Evolutionary conservation across 1,140 invertebrate species (phyloP).

Genomic region (Anadara kagoshimensis): DNA sequence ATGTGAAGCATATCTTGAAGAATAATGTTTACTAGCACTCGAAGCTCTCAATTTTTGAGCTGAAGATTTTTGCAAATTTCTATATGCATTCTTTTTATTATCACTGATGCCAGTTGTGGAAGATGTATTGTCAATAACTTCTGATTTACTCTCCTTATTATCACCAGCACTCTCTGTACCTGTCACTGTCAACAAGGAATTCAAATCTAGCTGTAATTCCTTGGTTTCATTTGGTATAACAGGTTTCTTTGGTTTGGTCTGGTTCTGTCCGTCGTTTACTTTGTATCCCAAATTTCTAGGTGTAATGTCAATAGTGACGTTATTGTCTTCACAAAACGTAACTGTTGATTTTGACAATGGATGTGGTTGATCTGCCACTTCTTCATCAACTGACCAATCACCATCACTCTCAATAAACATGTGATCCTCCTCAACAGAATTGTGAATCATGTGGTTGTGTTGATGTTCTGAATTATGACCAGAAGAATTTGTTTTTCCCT

Average conservation of each 20-base stretch:
- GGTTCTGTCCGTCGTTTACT: slow-evolving; percentile 37
- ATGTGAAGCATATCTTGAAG: slow-evolving; percentile 1
- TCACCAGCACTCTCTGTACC: slow-evolving; percentile 3
- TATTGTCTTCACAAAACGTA: slow-evolving; percentile 53
- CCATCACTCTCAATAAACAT: slow-evolving; percentile 1
- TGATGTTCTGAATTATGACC: neutral
- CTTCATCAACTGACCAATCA: slow-evolving; percentile 11
- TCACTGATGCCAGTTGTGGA: neutral
- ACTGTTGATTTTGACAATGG: slow-evolving; percentile 40
- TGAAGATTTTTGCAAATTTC: slow-evolving; percentile 14
- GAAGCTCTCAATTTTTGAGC: slow-evolving; percentile 1
- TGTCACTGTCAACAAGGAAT: slow-evolving; percentile 18
- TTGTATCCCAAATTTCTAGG: slow-evolving; percentile 57
- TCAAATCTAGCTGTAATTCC: slow-evolving; percentile 1
- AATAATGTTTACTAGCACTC: slow-evolving; percentile 10
- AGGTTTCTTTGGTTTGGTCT: slow-evolving; percentile 15
- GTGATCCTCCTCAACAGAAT: neutral
- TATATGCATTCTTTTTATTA: slow-evolving; percentile 6
- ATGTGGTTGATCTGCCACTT: slow-evolving; percentile 5
- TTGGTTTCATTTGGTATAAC: neutral
- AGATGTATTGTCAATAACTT: neutral
- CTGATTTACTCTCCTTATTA: neutral
- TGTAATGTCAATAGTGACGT: slow-evolving; percentile 55
- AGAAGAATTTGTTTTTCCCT: slow-evolving; percentile 4
- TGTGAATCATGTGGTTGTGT: neutral